Evolutionary conservation across 2,113 vertebrate genomes (phyloP).

Genomic region (Benitochromis conjunctus): DNA sequence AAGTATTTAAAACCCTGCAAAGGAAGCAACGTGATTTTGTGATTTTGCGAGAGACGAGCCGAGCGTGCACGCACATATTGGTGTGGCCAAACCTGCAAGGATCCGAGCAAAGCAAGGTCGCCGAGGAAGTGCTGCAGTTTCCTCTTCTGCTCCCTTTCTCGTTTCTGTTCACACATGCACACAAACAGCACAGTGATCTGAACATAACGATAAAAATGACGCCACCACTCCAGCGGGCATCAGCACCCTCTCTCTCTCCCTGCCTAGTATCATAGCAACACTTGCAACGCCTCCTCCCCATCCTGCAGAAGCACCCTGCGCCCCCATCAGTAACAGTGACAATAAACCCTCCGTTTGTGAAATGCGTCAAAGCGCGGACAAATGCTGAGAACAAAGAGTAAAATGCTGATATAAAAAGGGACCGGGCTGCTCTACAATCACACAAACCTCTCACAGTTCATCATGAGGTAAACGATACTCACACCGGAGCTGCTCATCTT

Average conservation of each 20-base stretch:
- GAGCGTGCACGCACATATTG: not conserved
- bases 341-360: not conserved
- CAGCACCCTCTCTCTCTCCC: not conserved
- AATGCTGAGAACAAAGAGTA: not conserved
- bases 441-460: not conserved
- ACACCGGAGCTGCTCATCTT: constrained; percentile 54
- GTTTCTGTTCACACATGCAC: constrained; percentile 37
- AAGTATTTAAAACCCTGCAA: constrained; percentile 78
- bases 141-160: constrained; percentile 67
- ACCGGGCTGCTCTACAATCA: not conserved
- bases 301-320: constrained; percentile 1
- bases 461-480: not conserved
- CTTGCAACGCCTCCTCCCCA: constrained; percentile 19
- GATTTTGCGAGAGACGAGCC: not conserved
- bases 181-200: not conserved
- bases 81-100: constrained; percentile 62
- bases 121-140: constrained; percentile 70
- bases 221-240: not conserved
- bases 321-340: not conserved
- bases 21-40: not conserved
- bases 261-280: constrained; percentile 60
- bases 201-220: not conserved
- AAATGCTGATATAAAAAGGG: not conserved
- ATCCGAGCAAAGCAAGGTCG: constrained; percentile 73
- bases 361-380: not conserved